Conservation (phyloP, 2,797 vertebrate genomes). For the Cygnus olor region DNA sequence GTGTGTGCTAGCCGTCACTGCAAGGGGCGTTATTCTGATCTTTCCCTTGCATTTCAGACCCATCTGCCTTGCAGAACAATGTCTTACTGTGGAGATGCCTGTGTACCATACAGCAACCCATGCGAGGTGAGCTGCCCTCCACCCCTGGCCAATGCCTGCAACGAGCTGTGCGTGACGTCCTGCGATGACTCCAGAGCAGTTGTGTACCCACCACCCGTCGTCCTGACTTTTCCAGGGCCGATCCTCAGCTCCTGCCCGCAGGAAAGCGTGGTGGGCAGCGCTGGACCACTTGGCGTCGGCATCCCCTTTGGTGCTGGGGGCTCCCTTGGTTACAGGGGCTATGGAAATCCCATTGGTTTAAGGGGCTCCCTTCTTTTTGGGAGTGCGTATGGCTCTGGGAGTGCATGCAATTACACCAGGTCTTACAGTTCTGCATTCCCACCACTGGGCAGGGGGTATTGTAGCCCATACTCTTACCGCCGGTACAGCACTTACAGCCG, state of each 20-base stretch:
- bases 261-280: not conserved
- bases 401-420: not conserved
- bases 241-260: not conserved
- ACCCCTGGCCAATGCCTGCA: not conserved
- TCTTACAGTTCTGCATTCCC: not conserved
- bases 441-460: not conserved
- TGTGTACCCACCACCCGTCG: not conserved
- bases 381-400: not conserved
- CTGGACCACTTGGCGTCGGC: not conserved
- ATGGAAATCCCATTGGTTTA: not conserved
- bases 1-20: not conserved
- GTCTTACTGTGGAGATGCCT: not conserved
- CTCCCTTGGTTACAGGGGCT: not conserved
- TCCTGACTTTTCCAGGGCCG: not conserved
- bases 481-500: not conserved
- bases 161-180: not conserved
- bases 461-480: not conserved
- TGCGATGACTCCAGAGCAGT: not conserved
- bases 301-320: not conserved
- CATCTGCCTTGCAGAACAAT: not conserved
- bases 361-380: not conserved
- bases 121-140: not conserved
- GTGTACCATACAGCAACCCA: fast-evolving
- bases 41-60: not conserved
- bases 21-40: not conserved